Evolutionary conservation across 2,888 invertebrate species (phyloP).

Genomic region (Alcis repandata): DNA sequence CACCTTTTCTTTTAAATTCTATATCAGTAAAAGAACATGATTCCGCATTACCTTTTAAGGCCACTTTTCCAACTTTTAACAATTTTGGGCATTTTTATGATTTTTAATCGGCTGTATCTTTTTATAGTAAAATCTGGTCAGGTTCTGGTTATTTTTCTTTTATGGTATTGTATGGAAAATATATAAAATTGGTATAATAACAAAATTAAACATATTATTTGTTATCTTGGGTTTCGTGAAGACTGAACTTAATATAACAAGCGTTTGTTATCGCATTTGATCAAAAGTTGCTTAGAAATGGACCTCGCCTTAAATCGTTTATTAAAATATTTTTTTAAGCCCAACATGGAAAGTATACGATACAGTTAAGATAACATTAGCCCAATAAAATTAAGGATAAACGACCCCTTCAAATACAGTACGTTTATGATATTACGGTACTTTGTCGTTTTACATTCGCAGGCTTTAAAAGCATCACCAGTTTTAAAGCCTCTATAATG

Average conservation of each 20-base stretch:
- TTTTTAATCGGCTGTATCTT: no score
- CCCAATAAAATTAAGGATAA: slow-evolving; percentile 30
- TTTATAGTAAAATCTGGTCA: no score
- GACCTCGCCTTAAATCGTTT: slow-evolving; percentile 25
- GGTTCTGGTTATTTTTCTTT: no score
- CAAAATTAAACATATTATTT: no score
- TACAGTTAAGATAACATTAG: slow-evolving; percentile 26
- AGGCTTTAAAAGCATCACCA: slow-evolving; percentile 8
- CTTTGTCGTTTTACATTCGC: slow-evolving; percentile 18
- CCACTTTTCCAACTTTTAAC: no score
- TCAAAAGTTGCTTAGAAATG: no score
- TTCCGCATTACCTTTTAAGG: slow-evolving; percentile 18
- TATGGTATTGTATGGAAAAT: no score
- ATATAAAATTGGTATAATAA: no score
- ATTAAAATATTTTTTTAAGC: slow-evolving; percentile 26
- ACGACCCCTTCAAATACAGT: slow-evolving; percentile 3
- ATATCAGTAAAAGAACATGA: slow-evolving; percentile 17
- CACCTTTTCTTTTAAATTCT: slow-evolving; percentile 15
- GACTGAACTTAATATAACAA: no score
- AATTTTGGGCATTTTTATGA: no score
- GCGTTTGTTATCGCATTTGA: no score
- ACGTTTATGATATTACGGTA: slow-evolving; percentile 1
- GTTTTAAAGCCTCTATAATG: slow-evolving; percentile 11
- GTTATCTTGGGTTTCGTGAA: no score
- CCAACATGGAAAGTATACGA: slow-evolving; percentile 17